phyloP scores from a whole-genome alignment of 2,113 vertebrate genomes.

The Catagonus wagneri region DNA sequence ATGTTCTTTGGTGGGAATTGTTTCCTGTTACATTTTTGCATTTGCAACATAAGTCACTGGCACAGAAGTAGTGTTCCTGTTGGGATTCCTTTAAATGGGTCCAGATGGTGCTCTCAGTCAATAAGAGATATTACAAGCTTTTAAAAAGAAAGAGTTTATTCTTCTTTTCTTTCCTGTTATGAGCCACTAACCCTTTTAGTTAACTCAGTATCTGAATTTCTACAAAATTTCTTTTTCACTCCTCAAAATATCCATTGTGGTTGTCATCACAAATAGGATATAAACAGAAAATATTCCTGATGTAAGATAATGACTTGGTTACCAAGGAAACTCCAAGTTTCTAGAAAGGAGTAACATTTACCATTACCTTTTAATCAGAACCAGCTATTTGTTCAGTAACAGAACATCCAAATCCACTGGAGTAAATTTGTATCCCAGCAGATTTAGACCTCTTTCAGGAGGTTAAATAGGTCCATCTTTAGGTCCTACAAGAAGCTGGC shows the following conservation, averaged over 20 bases:
- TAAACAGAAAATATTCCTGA: background rate
- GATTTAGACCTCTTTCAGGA: background rate
- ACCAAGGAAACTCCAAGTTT: background rate
- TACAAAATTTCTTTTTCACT: constrained; percentile 47
- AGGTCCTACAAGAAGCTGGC: background rate
- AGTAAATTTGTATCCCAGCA: background rate
- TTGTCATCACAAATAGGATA: background rate
- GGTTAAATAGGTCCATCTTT: background rate
- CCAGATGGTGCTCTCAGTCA: constrained; percentile 51
- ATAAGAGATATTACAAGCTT: constrained; percentile 55
- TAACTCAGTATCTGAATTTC: constrained; percentile 62
- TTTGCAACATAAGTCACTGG: background rate
- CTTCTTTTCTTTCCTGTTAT: constrained; percentile 45
- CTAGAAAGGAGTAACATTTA: background rate
- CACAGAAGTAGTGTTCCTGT: background rate
- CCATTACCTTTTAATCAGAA: background rate
- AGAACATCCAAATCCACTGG: background rate
- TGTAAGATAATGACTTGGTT: background rate
- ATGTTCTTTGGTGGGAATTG: background rate
- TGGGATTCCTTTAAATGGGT: constrained; percentile 51
- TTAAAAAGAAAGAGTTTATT: constrained; percentile 39
- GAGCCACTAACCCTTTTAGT: constrained; percentile 30
- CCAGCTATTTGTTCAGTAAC: background rate
- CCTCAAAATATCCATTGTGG: background rate
- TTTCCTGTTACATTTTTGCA: constrained; percentile 57